Base-by-base conservation (phyloP, 2,888 invertebrate species). In the Leucania comma region DNA sequence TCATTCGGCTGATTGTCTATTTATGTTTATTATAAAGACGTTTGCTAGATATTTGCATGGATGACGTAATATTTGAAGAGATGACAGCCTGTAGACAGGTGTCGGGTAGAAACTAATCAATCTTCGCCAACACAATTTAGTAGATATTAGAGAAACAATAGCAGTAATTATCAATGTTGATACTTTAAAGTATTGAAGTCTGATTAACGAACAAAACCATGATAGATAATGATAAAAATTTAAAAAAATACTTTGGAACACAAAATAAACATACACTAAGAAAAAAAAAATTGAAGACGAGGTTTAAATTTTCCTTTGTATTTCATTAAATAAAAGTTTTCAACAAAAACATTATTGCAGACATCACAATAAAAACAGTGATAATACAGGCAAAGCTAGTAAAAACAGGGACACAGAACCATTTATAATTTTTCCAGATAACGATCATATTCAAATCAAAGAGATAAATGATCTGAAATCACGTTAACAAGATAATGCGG, bases 1-100 rank as follows among this genome's bases (percentile, higher is more conserved):
- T 81, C 80, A 81, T 85, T 80, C 70, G 24, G 58, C 57, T 71
- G 72, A 83, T 83, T 82, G 72, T 80, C 60, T 78, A 68, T 80
- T 78, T 81, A 80, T 67, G 70, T 82, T 78, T 83, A 84, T 84
- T 83, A 84, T 82, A 84, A 84, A 83, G 82, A 78, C 81, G 78
- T 85, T 83, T 83, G 75, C 48, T 57, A 61, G 56, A 60, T 42
- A 64, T 76, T 78, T 75, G 68, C 76, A 62, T 62, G 32, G 68
- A 12, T 84, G 83, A 81, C 57, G 85, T 85, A 68, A 79, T 72
- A 62, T 84, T 77, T 72, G 64, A 72, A 72, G 58, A 81, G 24
- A 46, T 65, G 68, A 68, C 81, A 77, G 64, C 29, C 5, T 60
- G 50, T 46, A 61, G 77, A 67, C 64, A 81, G 67, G 64, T 68